These are phyloP conservation scores for Xylota sylvarum DNA, from an alignment of 2,888 invertebrate genomes.

Conservation along the genomic window DNA sequence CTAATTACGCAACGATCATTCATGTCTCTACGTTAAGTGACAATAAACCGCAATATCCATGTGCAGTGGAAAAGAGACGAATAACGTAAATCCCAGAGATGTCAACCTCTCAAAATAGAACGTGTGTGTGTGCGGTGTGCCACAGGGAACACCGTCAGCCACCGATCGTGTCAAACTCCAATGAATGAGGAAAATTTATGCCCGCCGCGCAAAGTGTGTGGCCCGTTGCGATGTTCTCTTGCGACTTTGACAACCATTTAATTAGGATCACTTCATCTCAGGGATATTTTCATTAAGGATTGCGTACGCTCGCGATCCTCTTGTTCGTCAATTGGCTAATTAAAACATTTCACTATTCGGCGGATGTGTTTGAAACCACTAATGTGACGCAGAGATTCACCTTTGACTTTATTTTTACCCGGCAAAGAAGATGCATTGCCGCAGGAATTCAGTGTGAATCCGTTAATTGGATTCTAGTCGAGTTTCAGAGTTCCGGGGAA, in stretches of 20 bases:
- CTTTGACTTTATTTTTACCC: conserved; percentile 63
- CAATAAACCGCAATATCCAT: conserved; percentile 50
- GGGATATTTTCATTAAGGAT: conserved; percentile 74
- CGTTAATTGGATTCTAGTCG: conserved; percentile 76
- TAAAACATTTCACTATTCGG: conserved; percentile 66
- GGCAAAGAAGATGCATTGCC: conserved; percentile 1
- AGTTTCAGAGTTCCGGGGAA: conserved; percentile 57
- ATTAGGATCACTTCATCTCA: conserved; percentile 75
- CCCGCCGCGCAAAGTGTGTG: conserved; percentile 71
- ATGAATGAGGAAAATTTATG: conserved; percentile 74
- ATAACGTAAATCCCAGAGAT: conserved; percentile 36
- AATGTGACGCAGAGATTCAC: conserved; percentile 62
- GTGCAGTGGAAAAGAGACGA: conserved; percentile 8
- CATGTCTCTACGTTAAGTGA: conserved; percentile 71
- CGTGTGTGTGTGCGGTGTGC: conserved; percentile 33
- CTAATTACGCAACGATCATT: conserved; percentile 77
- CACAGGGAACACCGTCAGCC: conserved; percentile 38
- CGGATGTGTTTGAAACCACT: too few species aligned
- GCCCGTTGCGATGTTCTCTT: conserved; percentile 60
- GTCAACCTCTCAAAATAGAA: conserved; percentile 70
- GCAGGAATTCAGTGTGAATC: conserved; percentile 73
- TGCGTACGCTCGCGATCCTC: conserved; percentile 28
- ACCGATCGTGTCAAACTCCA: conserved; percentile 73
- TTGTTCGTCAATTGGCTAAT: conserved; percentile 67
- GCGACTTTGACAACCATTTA: conserved; percentile 75